phyloP scores from a whole-genome alignment of 2,888 invertebrate genomes.

The Pantelozetes paolii region DNA sequence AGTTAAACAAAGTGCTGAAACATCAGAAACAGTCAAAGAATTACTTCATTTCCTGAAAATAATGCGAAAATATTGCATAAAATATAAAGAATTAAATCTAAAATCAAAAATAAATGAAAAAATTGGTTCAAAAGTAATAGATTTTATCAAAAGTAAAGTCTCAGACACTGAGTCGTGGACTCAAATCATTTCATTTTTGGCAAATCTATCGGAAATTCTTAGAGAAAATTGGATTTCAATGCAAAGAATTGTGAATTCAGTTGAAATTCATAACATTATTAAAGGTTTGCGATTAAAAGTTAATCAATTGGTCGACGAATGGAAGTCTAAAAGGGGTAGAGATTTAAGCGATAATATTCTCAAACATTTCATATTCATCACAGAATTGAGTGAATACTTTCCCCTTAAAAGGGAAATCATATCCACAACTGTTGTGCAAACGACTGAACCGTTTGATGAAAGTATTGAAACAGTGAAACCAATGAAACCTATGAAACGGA shows the following conservation, averaged over 20 bases:
- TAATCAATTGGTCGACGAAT: neutral
- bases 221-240: conserved; percentile 3
- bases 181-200: neutral
- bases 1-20: neutral
- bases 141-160: neutral
- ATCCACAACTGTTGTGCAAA: neutral
- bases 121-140: neutral
- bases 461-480: neutral
- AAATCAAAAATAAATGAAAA: neutral
- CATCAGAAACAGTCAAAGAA: neutral
- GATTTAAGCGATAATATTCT: neutral
- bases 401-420: neutral
- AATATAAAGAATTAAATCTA: neutral
- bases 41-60: neutral
- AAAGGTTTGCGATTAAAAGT: neutral
- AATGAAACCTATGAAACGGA: neutral
- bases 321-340: neutral
- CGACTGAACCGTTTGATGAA: neutral
- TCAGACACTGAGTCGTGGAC: neutral
- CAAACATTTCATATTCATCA: conserved; percentile 10
- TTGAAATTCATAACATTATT: neutral
- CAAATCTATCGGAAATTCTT: neutral
- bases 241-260: neutral
- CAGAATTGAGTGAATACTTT: neutral
- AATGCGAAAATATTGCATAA: neutral